These are phyloP conservation scores for Portunus trituberculatus DNA, from an alignment of 1,140 invertebrate species.

Conservation along the genomic window DNA sequence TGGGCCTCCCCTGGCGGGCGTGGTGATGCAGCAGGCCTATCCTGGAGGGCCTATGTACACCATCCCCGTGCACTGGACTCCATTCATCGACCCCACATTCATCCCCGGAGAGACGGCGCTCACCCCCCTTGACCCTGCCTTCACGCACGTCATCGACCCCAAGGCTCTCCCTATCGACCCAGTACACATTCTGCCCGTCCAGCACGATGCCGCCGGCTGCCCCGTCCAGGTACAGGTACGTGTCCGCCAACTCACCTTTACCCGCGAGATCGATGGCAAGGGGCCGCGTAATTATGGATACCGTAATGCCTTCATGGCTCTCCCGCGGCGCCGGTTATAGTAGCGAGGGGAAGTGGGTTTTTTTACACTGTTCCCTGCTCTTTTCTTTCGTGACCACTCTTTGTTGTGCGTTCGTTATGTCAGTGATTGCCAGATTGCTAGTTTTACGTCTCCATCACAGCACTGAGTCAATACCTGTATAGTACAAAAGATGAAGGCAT, in stretches of 20 bases:
- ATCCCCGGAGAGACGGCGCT: slow-evolving; percentile 77
- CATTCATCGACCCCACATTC: slow-evolving; percentile 76
- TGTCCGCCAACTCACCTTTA: not conserved
- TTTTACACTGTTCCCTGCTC: no score
- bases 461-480: no score
- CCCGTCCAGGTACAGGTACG: slow-evolving; percentile 77
- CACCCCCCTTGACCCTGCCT: slow-evolving; percentile 77
- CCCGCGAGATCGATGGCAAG: not conserved
- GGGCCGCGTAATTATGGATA: no score
- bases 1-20: slow-evolving; percentile 74
- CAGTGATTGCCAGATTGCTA: no score
- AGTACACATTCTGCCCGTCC: slow-evolving; percentile 76
- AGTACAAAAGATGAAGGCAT: no score
- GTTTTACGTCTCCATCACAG: no score
- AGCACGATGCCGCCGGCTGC: slow-evolving; percentile 76
- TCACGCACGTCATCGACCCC: slow-evolving; percentile 77
- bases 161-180: slow-evolving; percentile 76
- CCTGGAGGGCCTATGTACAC: slow-evolving; percentile 76
- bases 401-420: no score
- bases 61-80: slow-evolving; percentile 77
- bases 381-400: no score
- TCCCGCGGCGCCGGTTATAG: no score
- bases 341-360: no score
- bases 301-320: no score
- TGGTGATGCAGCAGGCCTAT: slow-evolving; percentile 77